Percentiles rank a stretch among this genome's conserved stretches.
Conservation (phyloP, 2,888 invertebrate genomes). For the Drosophila kuntzei region DNA sequence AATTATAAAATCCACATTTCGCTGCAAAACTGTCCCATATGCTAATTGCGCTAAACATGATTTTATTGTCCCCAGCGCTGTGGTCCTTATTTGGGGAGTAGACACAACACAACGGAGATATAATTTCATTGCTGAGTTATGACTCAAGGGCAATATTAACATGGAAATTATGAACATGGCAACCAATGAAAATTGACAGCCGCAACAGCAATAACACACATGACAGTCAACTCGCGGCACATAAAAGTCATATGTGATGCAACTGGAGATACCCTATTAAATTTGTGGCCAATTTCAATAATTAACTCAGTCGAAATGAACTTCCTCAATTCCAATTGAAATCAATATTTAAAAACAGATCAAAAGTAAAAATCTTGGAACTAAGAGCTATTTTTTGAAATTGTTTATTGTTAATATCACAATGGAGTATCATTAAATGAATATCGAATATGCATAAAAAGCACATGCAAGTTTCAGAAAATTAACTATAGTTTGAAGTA, state of each 20-base stretch:
- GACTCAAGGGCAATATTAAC: conserved; percentile 81
- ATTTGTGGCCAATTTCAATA: neutral
- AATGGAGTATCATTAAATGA: too few relatives aligned
- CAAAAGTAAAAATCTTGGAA: too few relatives aligned
- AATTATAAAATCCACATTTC: conserved; percentile 35
- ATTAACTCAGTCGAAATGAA: neutral
- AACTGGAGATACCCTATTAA: neutral
- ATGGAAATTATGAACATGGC: conserved; percentile 78
- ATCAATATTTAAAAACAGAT: too few relatives aligned
- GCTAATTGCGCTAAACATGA: conserved; percentile 65
- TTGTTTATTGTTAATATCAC: too few relatives aligned
- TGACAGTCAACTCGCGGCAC: neutral
- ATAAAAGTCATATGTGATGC: neutral
- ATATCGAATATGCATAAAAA: too few relatives aligned
- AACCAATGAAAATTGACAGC: conserved; percentile 61
- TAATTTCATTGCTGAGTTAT: conserved; percentile 77
- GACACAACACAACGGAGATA: conserved; percentile 58
- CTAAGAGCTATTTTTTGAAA: too few relatives aligned
- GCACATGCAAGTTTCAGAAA: too few relatives aligned
- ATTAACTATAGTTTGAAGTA: too few relatives aligned
- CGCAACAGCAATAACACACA: conserved; percentile 37
- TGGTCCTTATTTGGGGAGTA: conserved; percentile 23
- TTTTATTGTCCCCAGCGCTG: conserved; percentile 26
- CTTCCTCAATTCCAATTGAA: too few relatives aligned
- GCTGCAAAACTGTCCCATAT: conserved; percentile 42